Evolutionary conservation across 2,113 vertebrate species (phyloP).

Genomic region (Phaethornis superciliosus): DNA sequence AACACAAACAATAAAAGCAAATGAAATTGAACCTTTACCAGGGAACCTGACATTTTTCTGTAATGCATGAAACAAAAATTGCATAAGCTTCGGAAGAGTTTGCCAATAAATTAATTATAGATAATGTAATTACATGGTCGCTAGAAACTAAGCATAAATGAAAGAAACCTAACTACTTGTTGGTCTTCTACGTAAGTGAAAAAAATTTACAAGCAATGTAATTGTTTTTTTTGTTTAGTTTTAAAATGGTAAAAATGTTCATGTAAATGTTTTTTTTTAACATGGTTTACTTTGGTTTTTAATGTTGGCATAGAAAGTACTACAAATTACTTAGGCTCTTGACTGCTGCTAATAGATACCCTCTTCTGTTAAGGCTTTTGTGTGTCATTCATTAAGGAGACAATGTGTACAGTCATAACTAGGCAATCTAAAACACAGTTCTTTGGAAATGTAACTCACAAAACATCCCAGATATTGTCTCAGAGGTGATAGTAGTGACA

Average conservation of each 20-base stretch:
- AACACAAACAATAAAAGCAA: not conserved
- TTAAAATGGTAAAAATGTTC: not conserved
- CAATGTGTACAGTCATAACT: rapidly evolving
- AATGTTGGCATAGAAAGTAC: not conserved
- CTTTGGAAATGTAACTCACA: not conserved
- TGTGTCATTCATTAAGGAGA: not conserved
- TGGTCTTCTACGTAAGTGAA: not conserved
- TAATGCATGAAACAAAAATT: not conserved
- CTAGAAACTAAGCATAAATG: not conserved
- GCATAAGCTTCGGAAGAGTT: not conserved
- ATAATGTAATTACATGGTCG: not conserved
- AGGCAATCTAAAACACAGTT: not conserved
- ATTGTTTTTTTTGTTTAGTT: not conserved
- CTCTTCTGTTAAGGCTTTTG: not conserved
- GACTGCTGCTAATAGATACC: not conserved
- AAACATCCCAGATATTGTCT: not conserved
- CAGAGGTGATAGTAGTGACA: not conserved
- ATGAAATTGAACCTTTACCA: not conserved
- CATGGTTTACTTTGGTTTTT: not conserved
- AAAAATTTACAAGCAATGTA: not conserved
- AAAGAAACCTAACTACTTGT: not conserved
- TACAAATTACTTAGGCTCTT: not conserved
- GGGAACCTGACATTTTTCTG: not conserved
- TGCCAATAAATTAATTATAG: not conserved
- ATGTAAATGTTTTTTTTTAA: not conserved